Conservation (phyloP, 2,113 vertebrate genomes). For the Aplodontia rufa region DNA sequence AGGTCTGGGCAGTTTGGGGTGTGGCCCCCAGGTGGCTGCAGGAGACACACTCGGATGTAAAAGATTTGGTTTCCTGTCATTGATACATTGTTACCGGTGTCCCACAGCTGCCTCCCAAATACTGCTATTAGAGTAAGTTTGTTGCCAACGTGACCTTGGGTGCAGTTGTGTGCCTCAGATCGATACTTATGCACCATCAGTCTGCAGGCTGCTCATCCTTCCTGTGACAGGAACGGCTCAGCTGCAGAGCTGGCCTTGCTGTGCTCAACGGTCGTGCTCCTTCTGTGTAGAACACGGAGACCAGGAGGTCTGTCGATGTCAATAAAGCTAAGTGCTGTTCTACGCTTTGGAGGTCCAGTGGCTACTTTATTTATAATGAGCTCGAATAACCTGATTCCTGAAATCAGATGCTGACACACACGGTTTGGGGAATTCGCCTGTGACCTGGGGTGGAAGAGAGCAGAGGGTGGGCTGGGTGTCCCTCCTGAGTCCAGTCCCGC, state of each 20-base stretch:
- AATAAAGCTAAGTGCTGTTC: conserved; percentile 51
- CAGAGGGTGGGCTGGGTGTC: too few relatives aligned
- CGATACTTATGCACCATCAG: too few relatives aligned
- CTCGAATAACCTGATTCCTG: background rate
- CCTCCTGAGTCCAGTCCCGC: background rate
- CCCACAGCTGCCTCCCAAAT: background rate
- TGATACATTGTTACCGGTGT: rapidly evolving
- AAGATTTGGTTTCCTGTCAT: rapidly evolving
- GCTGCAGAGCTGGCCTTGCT: conserved; percentile 80
- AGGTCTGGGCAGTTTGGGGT: background rate
- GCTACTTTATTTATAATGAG: background rate
- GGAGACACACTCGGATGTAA: background rate
- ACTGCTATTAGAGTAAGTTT: background rate
- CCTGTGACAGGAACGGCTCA: conserved; percentile 81
- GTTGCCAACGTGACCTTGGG: background rate
- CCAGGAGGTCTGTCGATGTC: background rate
- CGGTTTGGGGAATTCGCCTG: rapidly evolving
- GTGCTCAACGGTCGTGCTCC: background rate
- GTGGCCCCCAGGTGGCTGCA: rapidly evolving
- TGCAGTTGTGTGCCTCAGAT: too few relatives aligned
- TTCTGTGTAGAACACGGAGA: rapidly evolving
- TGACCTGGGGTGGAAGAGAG: rapidly evolving
- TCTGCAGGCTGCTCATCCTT: conserved; percentile 77
- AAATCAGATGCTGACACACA: too few relatives aligned
- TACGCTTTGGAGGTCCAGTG: background rate